Evolutionary conservation across 2,888 invertebrate species (phyloP).

Genomic region (Platynereis dumerilii): DNA sequence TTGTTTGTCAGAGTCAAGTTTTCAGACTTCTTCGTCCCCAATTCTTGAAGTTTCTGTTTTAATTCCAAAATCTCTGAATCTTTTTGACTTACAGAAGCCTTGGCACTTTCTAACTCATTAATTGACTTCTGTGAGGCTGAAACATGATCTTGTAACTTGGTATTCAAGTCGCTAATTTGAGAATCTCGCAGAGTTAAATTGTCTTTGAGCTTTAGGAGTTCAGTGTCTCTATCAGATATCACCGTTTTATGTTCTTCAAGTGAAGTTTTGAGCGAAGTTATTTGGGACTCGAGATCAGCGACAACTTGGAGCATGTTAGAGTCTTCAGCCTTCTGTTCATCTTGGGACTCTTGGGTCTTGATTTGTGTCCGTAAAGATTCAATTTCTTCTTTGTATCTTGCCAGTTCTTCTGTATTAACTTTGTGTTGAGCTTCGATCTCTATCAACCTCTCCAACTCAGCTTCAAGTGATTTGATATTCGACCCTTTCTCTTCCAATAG

Average conservation of each 20-base stretch:
- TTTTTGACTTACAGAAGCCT: conserved; percentile 4
- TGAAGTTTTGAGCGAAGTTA: conserved; percentile 26
- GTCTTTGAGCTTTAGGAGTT: conserved; percentile 23
- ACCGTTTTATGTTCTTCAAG: conserved; percentile 20
- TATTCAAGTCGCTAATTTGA: conserved; percentile 31
- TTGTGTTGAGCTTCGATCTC: neutral
- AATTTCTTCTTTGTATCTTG: neutral
- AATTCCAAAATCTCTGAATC: conserved; percentile 17
- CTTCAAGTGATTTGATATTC: conserved; percentile 29
- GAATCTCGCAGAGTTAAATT: conserved; percentile 35
- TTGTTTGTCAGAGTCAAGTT: too few species aligned
- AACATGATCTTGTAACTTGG: too few species aligned
- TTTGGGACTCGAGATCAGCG: conserved; percentile 36
- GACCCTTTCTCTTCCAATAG: conserved; percentile 33
- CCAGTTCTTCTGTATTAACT: conserved; percentile 8
- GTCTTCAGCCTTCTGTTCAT: conserved; percentile 19
- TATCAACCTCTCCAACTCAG: conserved; percentile 19
- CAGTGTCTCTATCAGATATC: conserved; percentile 1
- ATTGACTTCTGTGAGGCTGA: too few species aligned
- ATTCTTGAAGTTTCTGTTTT: conserved; percentile 14
- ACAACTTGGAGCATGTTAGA: conserved; percentile 33
- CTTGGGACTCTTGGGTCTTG: neutral
- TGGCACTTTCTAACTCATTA: too few species aligned
- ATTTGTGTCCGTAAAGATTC: conserved; percentile 3
- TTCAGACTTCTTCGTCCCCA: neutral